Percentiles rank a stretch among this genome's conserved stretches.
These are phyloP conservation scores for Sebastes paucispinis DNA, from an alignment of 2,797 vertebrate genomes.

Conservation along the genomic window DNA sequence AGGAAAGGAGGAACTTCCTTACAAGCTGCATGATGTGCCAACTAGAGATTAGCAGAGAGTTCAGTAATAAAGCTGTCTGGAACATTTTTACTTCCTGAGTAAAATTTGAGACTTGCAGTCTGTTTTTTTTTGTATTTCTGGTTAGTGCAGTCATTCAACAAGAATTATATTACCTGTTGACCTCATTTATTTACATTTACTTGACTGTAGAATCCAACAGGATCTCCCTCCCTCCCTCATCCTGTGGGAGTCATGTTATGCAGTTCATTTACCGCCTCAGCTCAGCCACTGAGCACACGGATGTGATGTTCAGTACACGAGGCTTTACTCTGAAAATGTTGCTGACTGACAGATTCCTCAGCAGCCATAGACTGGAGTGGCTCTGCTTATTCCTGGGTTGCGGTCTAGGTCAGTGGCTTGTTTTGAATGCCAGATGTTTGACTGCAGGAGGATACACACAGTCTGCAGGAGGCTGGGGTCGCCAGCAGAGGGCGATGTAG, in stretches of 20 bases:
- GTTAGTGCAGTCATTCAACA: neutral
- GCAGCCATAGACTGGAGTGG: slow-evolving; percentile 70
- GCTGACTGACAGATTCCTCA: slow-evolving; percentile 80
- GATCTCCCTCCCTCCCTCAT: neutral
- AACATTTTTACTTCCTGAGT: slow-evolving; percentile 3
- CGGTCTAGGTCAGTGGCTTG: slow-evolving; percentile 65
- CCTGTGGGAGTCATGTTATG: slow-evolving; percentile 4
- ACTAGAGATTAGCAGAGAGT: slow-evolving; percentile 28
- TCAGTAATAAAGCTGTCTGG: slow-evolving; percentile 29
- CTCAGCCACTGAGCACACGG: slow-evolving; percentile 50
- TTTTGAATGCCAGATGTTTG: slow-evolving; percentile 76
- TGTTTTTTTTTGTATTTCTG: neutral
- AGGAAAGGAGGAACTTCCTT: slow-evolving; percentile 1
- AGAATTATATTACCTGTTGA: slow-evolving; percentile 2
- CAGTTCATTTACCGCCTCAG: slow-evolving; percentile 26
- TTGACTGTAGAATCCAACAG: slow-evolving; percentile 3
- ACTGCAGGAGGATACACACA: slow-evolving; percentile 13
- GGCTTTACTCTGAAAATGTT: slow-evolving; percentile 70
- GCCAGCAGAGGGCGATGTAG: slow-evolving; percentile 70
- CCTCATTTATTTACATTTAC: neutral
- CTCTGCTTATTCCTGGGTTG: slow-evolving; percentile 76
- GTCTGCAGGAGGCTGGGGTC: slow-evolving; percentile 27
- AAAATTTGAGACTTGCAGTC: slow-evolving; percentile 6
- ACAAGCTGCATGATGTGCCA: slow-evolving; percentile 25
- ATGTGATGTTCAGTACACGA: slow-evolving; percentile 47